Evolutionary conservation across 2,888 invertebrate species (phyloP), one percentile per base, ranked within the genome.

Genomic region (Tiphia femorata): DNA sequence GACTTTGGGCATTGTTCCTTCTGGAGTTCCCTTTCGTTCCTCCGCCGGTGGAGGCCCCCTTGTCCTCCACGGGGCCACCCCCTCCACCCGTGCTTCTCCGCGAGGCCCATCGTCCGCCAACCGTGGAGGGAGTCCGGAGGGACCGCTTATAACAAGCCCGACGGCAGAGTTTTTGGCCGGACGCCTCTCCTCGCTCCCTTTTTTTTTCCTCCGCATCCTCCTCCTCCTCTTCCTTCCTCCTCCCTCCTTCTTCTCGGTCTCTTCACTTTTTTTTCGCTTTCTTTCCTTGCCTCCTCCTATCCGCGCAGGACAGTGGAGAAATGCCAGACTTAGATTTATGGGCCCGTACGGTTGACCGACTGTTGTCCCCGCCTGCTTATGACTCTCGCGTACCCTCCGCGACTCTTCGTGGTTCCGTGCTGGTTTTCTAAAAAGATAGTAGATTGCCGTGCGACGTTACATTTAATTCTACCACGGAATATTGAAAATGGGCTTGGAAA

Each of bases 1-100:
- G 78, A 80, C 72, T 70, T 69, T 76, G 80, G 81, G 81, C 83
- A 83, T 83, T 83, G 83, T 83, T 82, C 79, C 75, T 72, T 60
- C 57, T 49, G 56, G 51, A 67, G 49, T 60, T 72, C 72, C 64
- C 70, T 64, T 61, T 58, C 52, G 49, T 49, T 62, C 58, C 56
- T 58, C 58, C 67, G 68, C 47, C 10, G 33, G 47, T 44, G 35
- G 51, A n/a, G n/a, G n/a, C 54, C 62, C 62, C 59, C 54, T 61
- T 52, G 49, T 54, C 63, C 20, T 35, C 37, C 21, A 27, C 35
- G 12, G 30, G 33, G 10, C 30, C 25, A 27, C 29, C 56, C 33
- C 41, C 49, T 50, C 49, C 38, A 49, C 51, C 50, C 46, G 46
- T 37, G n/a, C 40, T 27, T 37, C 37, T 23, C 56, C 42, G 19